Percentiles rank a stretch among this genome's conserved stretches.
Conservation (phyloP, 1,140 invertebrate species). For the Polypedilum pembai region DNA sequence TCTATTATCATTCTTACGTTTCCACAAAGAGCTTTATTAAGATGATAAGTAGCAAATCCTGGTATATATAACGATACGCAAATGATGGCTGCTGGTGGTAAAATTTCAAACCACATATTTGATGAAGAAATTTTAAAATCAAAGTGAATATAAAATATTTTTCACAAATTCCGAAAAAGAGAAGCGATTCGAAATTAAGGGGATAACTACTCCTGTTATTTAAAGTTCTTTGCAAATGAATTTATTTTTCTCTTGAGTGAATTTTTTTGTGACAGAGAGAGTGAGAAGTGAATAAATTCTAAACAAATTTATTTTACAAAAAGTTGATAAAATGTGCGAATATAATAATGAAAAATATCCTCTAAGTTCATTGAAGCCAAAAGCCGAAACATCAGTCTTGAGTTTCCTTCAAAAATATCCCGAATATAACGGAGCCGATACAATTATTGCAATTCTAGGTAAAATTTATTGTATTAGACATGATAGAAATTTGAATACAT, state of each 20-base stretch:
- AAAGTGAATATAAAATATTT: too few relatives aligned
- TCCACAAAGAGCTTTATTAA: constrained; percentile 50
- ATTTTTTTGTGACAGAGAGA: not conserved
- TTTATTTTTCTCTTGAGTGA: not conserved
- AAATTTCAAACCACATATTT: constrained; percentile 58
- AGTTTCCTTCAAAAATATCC: constrained; percentile 87
- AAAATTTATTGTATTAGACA: not conserved
- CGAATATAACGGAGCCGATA: constrained; percentile 83
- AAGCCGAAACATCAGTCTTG: constrained; percentile 87
- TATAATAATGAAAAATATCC: constrained; percentile 71
- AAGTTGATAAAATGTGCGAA: constrained; percentile 45
- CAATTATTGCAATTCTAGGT: constrained; percentile 82
- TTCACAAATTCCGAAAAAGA: too few relatives aligned
- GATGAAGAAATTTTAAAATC: too few relatives aligned
- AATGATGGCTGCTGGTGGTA: constrained; percentile 52
- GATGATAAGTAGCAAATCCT: constrained; percentile 49
- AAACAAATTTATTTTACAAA: constrained; percentile 28
- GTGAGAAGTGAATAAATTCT: constrained; percentile 31
- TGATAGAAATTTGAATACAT: not conserved
- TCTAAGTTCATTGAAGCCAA: constrained; percentile 76
- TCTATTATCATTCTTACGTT: constrained; percentile 46
- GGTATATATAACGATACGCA: constrained; percentile 49
- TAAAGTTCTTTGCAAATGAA: too few relatives aligned
- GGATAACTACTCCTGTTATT: too few relatives aligned
- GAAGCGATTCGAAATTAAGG: too few relatives aligned